These are phyloP conservation scores for Drosophila paucipuncta DNA, from an alignment of 2,888 invertebrate species.

Conservation along the genomic window DNA sequence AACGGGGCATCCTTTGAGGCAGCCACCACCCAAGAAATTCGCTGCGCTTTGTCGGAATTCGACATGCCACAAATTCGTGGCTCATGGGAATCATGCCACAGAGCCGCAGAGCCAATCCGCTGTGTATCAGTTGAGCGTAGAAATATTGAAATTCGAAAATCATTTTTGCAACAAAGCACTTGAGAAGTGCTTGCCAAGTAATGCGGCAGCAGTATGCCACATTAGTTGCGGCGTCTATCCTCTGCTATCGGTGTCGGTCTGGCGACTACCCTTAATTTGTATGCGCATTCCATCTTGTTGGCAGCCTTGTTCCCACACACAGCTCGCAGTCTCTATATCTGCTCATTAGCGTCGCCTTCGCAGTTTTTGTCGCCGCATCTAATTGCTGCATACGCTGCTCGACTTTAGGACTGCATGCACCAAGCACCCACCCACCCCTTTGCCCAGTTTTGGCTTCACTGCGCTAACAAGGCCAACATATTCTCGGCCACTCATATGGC, in stretches of 20 bases:
- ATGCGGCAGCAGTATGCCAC: slow-evolving; percentile 28
- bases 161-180: slow-evolving; percentile 72
- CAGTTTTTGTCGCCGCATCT: slow-evolving; percentile 75
- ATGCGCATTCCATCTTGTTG: slow-evolving; percentile 34
- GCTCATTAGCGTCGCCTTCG: slow-evolving; percentile 74
- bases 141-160: slow-evolving; percentile 81
- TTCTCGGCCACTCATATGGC: slow-evolving; percentile 75
- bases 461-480: slow-evolving; percentile 85
- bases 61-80: slow-evolving; percentile 74
- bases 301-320: slow-evolving; percentile 62
- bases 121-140: slow-evolving; percentile 22
- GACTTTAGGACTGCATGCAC: slow-evolving; percentile 30
- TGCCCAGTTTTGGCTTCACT: slow-evolving; percentile 66
- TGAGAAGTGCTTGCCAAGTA: slow-evolving; percentile 42
- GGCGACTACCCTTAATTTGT: slow-evolving; percentile 35
- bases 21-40: slow-evolving; percentile 79
- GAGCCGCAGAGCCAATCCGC: slow-evolving; percentile 36
- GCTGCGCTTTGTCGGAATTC: slow-evolving; percentile 85
- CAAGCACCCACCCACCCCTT: slow-evolving; percentile 12
- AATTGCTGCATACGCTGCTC: slow-evolving; percentile 80
- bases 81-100: slow-evolving; percentile 71
- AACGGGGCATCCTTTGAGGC: slow-evolving; percentile 46
- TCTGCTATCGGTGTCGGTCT: not conserved
- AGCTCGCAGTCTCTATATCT: slow-evolving; percentile 25
- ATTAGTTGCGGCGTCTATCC: slow-evolving; percentile 60